Conservation (phyloP, 1,140 invertebrate species). For the Drosophila cardini region DNA sequence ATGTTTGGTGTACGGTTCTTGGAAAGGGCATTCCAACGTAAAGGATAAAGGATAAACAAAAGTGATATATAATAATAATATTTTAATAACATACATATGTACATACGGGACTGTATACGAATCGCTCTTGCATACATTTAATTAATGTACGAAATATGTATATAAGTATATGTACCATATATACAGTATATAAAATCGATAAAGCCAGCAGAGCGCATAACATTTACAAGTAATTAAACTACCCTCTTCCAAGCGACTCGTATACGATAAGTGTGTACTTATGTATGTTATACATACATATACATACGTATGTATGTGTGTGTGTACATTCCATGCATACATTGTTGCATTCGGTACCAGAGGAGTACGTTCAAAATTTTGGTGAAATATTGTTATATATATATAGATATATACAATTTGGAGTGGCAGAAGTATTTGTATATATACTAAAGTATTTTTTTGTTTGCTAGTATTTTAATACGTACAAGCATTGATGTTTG, state of each 20-base stretch:
- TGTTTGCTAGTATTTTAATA: neutral
- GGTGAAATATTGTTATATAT: slow-evolving; percentile 33
- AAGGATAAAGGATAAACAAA: slow-evolving; percentile 4
- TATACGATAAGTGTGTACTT: slow-evolving; percentile 6
- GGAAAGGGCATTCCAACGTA: slow-evolving; percentile 45
- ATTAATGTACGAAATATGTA: neutral
- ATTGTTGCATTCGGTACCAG: slow-evolving; percentile 57
- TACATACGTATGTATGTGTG: too few species aligned
- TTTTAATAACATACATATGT: slow-evolving; percentile 20
- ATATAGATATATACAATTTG: slow-evolving; percentile 56
- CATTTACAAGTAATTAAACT: slow-evolving; percentile 17
- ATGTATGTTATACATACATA: slow-evolving; percentile 1
- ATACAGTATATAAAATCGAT: slow-evolving; percentile 3
- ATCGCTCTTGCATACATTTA: neutral
- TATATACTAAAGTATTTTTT: slow-evolving; percentile 3
- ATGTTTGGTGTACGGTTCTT: slow-evolving; percentile 13
- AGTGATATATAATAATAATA: slow-evolving; percentile 11
- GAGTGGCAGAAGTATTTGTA: slow-evolving; percentile 13
- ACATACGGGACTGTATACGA: slow-evolving; percentile 10
- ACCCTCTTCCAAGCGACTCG: neutral
- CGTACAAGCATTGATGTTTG: slow-evolving; percentile 13
- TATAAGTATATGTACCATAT: too few species aligned
- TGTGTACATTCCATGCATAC: slow-evolving; percentile 18
- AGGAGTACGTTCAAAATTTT: slow-evolving; percentile 23
- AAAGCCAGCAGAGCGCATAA: neutral